Base-by-base conservation (phyloP, 2,797 vertebrate species). In the Melanotaenia pygmaea region DNA sequence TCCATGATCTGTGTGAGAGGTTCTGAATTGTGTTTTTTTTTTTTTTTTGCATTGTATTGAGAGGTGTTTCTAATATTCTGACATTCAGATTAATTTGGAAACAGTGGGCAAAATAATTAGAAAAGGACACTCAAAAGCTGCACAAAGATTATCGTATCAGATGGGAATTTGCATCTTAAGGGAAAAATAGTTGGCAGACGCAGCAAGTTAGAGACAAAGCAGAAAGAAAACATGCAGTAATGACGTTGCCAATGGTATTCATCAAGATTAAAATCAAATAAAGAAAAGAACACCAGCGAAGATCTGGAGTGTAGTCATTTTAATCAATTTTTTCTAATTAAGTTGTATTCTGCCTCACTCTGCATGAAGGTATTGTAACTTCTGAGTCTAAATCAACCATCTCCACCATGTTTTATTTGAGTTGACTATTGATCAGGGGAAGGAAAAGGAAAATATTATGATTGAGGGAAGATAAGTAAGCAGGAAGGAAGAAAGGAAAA, bases 81-180 rank as follows among this genome's bases (percentile, higher is more conserved):
- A 14, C 16, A 45, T 45, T 20, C 16, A 45, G 43, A 45, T 45
- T 45, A 7, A 45, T 45, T 18, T 45, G 43, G 11, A 12, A 38
- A 38, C 37, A 38, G 37, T 38, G 37, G 5, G 18, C 4, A 45
- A 45, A 45, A 45, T 45, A 20, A 18, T 45, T 16, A 45, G 18
- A 45, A 45, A 45, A 18, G 18, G 16, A 18, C 1, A 38, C 12
- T 38, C 35, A 37, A 37, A 37, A 11, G 35, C 40, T 61, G 67
- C 64, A 59, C 43, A 45, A 22, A 71, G 58, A 73, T 75, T 67
- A 83, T 84, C 57, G 69, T 11, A 1, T 43, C 87, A 86, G 79
- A 85, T 85, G 85, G 85, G 60, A 69, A 84, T 88, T 82, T 78
- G 73, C 85, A 90, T 87, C 71, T 22, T 62, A 28, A 72, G 67